phyloP scores from a whole-genome alignment of 2,113 vertebrate genomes.

The Apodemus sylvaticus region DNA sequence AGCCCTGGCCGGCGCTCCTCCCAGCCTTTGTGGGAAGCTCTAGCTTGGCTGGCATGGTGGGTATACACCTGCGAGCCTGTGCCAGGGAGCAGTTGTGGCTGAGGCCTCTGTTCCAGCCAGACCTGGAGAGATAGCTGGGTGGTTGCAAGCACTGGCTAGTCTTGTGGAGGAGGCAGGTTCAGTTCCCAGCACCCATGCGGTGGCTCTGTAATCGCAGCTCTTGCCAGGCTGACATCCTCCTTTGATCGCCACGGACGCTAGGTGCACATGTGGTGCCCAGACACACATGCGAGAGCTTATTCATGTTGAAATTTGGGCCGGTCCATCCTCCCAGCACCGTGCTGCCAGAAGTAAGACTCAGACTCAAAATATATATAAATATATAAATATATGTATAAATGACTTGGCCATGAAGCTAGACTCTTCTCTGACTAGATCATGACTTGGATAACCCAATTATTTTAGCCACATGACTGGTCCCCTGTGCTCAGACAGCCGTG shows the following conservation, averaged over 20 bases:
- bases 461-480: no score
- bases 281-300: neutral
- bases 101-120: neutral
- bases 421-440: no score
- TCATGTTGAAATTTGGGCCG: no score
- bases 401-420: no score
- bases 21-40: neutral
- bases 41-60: accelerated
- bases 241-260: neutral
- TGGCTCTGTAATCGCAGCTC: neutral
- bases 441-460: no score
- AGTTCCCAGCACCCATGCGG: neutral
- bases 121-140: neutral
- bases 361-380: no score
- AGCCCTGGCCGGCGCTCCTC: neutral
- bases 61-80: neutral
- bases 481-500: no score
- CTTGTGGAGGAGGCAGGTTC: neutral
- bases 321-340: no score
- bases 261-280: neutral
- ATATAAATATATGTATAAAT: no score
- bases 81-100: neutral
- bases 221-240: neutral
- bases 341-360: no score
- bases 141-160: neutral